Base-by-base conservation (phyloP, 2,888 invertebrate genomes). In the Eristalinus aeneus region DNA sequence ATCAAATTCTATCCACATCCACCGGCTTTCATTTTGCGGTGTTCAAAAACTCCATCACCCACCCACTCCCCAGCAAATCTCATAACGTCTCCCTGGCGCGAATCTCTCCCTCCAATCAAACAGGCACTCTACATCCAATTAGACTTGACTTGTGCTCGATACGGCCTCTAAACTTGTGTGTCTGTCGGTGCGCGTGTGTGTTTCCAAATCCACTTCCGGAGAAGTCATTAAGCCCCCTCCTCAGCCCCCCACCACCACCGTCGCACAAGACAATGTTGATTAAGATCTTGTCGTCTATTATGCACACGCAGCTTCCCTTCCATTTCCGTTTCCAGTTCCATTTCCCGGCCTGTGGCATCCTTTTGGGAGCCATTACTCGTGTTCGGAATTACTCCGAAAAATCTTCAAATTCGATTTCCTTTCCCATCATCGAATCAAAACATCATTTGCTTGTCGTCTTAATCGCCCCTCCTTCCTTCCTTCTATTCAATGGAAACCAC, bases 331-430 rank as follows among this genome's bases (percentile, higher is more conserved):
- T 46, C 16, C 46, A 46, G n/a, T 46, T 46, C 46, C 46, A 46
- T 16, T 9, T 34, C 10, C 34, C n/a, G n/a, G n/a, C n/a, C 16
- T 16, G 16, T 5, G 27, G 2, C 27, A 27, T 27, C 46, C 46
- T 46, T 63, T 11, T 27, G 67, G 68, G 83, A 69, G 20, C 68
- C 78, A 73, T 83, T 63, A 78, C 72, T 61, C 23, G 27, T 27
- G 27, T 27, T 36, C 20, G 34, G 58, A 75, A 58, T 64, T 56
- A 68, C 27, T 53, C 11, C 22, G 27, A 67, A 67, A 32, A 23
- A 34, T 34, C 71, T 54, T 12, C 72, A 69, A 76, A 81, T 81
- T 81, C 71, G 81, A 81, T 81, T 75, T 65, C 58, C 58, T 76
- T 64, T 60, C 46, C 46, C 58, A 32, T 36, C 76, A 71, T 71